Base-by-base conservation (phyloP, 2,888 invertebrate species). In the Cataglyphis altisquamis region DNA sequence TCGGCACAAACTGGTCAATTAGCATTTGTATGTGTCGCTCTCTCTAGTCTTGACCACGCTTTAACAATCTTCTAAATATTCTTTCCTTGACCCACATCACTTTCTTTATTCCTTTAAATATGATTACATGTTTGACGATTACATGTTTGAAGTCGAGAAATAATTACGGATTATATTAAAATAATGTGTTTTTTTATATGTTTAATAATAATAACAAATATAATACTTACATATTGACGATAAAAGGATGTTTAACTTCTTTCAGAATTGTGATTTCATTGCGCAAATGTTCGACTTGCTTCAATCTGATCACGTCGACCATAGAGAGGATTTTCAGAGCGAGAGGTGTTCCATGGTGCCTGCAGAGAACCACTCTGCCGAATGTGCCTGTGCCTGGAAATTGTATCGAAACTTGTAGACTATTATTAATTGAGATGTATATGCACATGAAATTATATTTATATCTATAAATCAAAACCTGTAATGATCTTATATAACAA, bases 281-380 rank as follows among this genome's bases (percentile, higher is more conserved):
- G 96, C 98, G 98, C 86, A 99, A 99, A 95, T 99, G 99, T 93
- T 99, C 99, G 91, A 99, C 98, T 96, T 99, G 99, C 95, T 99
- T 98, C 91, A 98, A 96, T 93, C 98, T 97, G 93, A 99, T 98
- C 88, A 99, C 98, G 95, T 99, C 98, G 63, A 97, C 97, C 96
- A 99, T 98, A 83, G 98, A 97, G 88, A 99, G 96, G 90, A 99
- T 97, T 96, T 99, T 99, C 96, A 99, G 97, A 66, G 99, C 99
- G 60, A 94, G 70, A 0, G 92, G 92, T 12, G 91, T 91, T 93
- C 97, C 97, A 94, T 97, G 98, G 95, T 98, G 98, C 91, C 97
- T 96, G 94, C 98, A 98, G 83, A 99, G 95, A 87, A 98, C 97
- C 45, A 99, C 99, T 83, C 99, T 97, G 66, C 99, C 99, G 95